Base-by-base conservation (phyloP, 2,888 invertebrate species). In the Cheilosia soror region DNA sequence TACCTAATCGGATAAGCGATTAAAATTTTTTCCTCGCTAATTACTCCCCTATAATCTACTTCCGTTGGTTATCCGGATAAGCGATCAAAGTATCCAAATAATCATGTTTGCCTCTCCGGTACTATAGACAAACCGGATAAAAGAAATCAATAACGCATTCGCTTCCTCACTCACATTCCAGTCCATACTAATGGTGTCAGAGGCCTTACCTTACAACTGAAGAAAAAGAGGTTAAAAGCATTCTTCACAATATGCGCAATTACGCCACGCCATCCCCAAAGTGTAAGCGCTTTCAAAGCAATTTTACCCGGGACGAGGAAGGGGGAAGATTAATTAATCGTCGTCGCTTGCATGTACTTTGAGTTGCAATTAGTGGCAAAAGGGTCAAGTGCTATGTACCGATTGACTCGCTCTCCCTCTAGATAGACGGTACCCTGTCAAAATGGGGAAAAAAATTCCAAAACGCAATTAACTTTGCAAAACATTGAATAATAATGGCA, bases 391-490 rank as follows among this genome's bases (percentile, higher is more conserved):
- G 62, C 66, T 72, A 49, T 44, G 37, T 47, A 62, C 31, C 33
- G 44, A 77, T 77, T 31, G 60, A 60, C 51, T 71, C 51, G 47
- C 42, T 60, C 20, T 47, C 5, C 20, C 47, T 11, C 20, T n/a
- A 44, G 20, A 27, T 33, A 47, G 20, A 15, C n/a, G 47, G 65
- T 40, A 25, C 57, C 42, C 15, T 66, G 20, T 33, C 37, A 80
- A 25, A 63, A 37, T 11, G 37, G 37, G 37, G 2, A n/a, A 47
- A 40, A 55, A 33, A 51, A 44, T 20, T 58, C 44, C 40, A 68
- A 78, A 83, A 78, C 78, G 78, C 83, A 78, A 83, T 73, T 78
- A 78, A 83, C 62, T 83, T 78, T 62, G 72, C 66, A 78, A 78
- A 78, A 78, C 55, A 63, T 62, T 83, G 68, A 78, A 72, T 66